Base-by-base conservation (phyloP, 2,113 vertebrate species). In the Aphelocoma coerulescens region DNA sequence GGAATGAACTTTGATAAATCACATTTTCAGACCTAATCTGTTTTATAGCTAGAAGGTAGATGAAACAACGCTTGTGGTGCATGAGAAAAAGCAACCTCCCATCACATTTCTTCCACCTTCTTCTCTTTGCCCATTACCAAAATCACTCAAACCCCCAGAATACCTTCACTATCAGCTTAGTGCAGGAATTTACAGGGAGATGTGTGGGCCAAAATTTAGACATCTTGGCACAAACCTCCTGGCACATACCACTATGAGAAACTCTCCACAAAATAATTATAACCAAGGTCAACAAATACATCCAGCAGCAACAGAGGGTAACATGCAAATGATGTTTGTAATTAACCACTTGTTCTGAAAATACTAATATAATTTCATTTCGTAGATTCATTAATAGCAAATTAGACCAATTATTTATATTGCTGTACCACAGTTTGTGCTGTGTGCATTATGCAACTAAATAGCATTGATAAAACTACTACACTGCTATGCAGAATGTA, bases 381-480 rank as follows among this genome's bases (percentile, higher is more conserved):
- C 54, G 41, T 79, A 92, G 69, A 84, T 96, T 84, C 85, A 94
- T 97, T 96, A 88, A 85, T 80, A 92, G 89, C 74, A 95, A 88
- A 97, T 97, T 93, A 97, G 93, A 81, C 77, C 82, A 68, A 94
- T 94, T 83, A 66, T 96, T 88, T 91, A 95, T 94, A 92, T 97
- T 97, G 94, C 95, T 96, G 93, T 93, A 90, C 58, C 84, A 69
- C 63, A 93, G 91, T 96, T 92, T 54, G 44, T 85, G 69, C 82
- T 58, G 17, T 22, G 84, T 51, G 59, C 79, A 94, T 95, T 97
- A 96, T 91, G 76, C 88, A 90, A 66, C 96, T 92, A 96, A 96
- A 94, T 33, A 76, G 66, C 88, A 82, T 84, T 95, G 94, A 97
- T 93, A 95, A 96, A 96, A 93, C 86, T 91, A 79, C 86, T 89